A percentile compares a stretch with the other conserved stretches of the same genome.
Conservation (phyloP, 2,797 vertebrate species). For the Siniperca undulata region DNA sequence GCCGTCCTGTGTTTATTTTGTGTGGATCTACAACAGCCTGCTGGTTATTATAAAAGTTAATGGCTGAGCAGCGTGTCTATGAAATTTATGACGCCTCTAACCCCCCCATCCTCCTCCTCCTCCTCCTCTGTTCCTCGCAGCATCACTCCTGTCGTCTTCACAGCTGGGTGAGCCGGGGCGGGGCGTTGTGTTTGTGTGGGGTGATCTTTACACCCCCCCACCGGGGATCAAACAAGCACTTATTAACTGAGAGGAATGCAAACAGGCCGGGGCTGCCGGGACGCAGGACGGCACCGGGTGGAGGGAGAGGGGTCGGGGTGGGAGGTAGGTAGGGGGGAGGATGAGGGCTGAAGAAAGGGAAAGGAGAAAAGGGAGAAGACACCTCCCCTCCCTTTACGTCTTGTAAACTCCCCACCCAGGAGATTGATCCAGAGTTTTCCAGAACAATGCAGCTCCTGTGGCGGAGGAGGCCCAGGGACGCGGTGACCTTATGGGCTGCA, state of each 20-base stretch:
- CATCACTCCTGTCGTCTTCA: conserved; percentile 58
- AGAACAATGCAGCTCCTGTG: conserved; percentile 55
- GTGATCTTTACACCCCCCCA: conserved; percentile 73
- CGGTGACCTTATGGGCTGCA: conserved; percentile 45
- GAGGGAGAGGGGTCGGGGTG: neutral
- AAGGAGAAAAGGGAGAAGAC: conserved; percentile 49
- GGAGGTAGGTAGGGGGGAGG: neutral
- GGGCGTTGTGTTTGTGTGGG: conserved; percentile 63
- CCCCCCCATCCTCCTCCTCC: neutral
- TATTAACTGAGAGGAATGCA: conserved; percentile 87
- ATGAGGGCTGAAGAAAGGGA: conserved; percentile 25
- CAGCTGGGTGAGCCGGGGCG: conserved; percentile 52
- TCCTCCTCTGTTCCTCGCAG: conserved; percentile 4
- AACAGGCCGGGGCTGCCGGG: conserved; percentile 75
- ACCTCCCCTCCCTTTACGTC: neutral
- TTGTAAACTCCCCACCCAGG: conserved; percentile 57
- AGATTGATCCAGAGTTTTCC: conserved; percentile 60
- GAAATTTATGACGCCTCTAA: conserved; percentile 55
- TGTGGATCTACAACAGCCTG: neutral
- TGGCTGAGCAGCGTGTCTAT: conserved; percentile 50
- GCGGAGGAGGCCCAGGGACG: conserved; percentile 39
- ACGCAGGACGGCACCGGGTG: conserved; percentile 45
- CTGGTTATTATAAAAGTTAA: conserved; percentile 41
- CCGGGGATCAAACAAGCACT: conserved; percentile 83
- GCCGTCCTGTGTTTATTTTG: neutral